Percentiles rank a stretch among this genome's conserved stretches.
phyloP scores from a whole-genome alignment of 2,113 vertebrate genomes.

The Geococcyx californianus region DNA sequence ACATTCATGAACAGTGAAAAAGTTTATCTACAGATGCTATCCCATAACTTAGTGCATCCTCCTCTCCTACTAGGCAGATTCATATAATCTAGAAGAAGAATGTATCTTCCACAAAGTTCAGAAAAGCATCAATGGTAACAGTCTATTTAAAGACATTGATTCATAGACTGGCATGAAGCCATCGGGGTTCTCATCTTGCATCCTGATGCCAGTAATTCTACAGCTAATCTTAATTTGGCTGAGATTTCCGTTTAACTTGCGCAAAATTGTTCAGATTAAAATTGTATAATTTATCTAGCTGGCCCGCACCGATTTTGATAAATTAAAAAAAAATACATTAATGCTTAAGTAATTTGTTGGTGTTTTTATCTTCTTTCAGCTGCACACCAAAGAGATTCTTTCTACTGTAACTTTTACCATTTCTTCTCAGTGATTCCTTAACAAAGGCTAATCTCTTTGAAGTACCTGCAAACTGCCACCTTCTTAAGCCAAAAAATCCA shows the following conservation, averaged over 20 bases:
- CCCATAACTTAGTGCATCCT: background rate
- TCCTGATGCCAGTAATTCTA: background rate
- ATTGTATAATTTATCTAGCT: background rate
- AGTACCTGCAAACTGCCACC: background rate
- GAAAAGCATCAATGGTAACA: background rate
- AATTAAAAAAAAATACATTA: background rate
- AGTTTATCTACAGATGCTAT: background rate
- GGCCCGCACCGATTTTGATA: background rate
- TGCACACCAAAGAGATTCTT: background rate
- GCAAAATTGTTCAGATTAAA: background rate
- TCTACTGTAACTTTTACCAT: background rate
- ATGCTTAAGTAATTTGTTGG: background rate
- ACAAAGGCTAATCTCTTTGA: background rate
- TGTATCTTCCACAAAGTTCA: background rate
- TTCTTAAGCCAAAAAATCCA: background rate
- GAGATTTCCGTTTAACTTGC: background rate
- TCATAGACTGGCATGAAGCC: background rate
- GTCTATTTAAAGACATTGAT: background rate
- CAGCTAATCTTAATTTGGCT: background rate
- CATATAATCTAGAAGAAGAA: background rate
- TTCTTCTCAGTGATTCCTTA: background rate
- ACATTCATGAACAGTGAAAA: background rate
- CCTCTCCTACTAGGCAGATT: background rate
- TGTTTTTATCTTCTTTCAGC: background rate
- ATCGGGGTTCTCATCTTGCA: background rate